These are phyloP conservation scores for Lasiommata megera DNA, from an alignment of 2,888 invertebrate species.

Conservation along the genomic window DNA sequence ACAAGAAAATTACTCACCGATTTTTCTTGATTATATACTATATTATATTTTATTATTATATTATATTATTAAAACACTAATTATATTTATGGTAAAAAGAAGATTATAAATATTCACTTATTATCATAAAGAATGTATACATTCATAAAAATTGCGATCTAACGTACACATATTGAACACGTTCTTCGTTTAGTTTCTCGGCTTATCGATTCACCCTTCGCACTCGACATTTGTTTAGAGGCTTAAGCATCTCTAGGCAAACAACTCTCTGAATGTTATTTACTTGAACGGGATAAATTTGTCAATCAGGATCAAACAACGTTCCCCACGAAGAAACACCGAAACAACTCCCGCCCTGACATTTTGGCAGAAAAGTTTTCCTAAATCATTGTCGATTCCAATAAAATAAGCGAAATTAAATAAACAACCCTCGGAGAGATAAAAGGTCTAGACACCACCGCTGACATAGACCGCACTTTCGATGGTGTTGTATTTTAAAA, in stretches of 20 bases:
- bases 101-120: no score
- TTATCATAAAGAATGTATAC: no score
- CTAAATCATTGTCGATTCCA: slow-evolving; percentile 75
- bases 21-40: no score
- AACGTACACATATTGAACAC: slow-evolving; percentile 6
- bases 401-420: slow-evolving; percentile 75
- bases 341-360: slow-evolving; percentile 49
- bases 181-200: slow-evolving; percentile 15
- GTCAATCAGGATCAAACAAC: slow-evolving; percentile 73
- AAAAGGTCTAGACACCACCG: slow-evolving; percentile 69
- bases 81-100: no score
- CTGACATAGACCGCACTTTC: slow-evolving; percentile 71
- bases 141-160: not conserved
- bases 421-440: slow-evolving; percentile 71
- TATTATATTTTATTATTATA: no score
- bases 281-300: slow-evolving; percentile 65
- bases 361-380: slow-evolving; percentile 55
- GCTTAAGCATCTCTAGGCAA: slow-evolving; percentile 46
- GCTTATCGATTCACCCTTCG: slow-evolving; percentile 52
- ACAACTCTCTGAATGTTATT: slow-evolving; percentile 56
- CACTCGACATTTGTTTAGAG: slow-evolving; percentile 57
- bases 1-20: no score
- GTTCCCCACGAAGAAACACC: slow-evolving; percentile 38
- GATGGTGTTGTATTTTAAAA: slow-evolving; percentile 76
- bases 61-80: no score